These are phyloP conservation scores for Leucosticte australis DNA, from an alignment of 2,113 vertebrate species.

Conservation along the genomic window DNA sequence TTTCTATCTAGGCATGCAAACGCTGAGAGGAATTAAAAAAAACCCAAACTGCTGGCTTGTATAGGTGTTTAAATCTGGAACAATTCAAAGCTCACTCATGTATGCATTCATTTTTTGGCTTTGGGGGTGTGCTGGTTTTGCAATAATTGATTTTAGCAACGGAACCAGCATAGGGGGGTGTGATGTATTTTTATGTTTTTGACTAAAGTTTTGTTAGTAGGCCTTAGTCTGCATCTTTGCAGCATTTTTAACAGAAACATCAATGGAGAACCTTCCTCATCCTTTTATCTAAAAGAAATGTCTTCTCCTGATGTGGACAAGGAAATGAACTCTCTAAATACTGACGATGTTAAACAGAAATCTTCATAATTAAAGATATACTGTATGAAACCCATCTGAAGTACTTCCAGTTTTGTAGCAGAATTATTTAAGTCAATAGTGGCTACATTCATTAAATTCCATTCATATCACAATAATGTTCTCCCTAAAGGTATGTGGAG, in stretches of 20 bases:
- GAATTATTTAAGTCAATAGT: not conserved
- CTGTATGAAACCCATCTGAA: not conserved
- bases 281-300: not conserved
- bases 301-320: not conserved
- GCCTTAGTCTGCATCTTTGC: not conserved
- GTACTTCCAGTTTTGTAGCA: not conserved
- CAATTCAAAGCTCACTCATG: not conserved
- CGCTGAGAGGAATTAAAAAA: too few relatives aligned
- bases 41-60: accelerated
- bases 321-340: not conserved
- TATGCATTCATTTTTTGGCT: not conserved
- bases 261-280: not conserved
- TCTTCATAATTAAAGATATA: not conserved
- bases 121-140: not conserved
- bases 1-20: not conserved
- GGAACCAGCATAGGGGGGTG: accelerated
- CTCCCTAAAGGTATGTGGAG: not conserved
- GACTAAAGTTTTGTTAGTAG: not conserved
- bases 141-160: accelerated
- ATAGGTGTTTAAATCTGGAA: not conserved
- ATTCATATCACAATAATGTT: not conserved
- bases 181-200: not conserved
- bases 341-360: not conserved
- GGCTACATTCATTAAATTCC: not conserved
- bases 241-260: not conserved